Base-by-base conservation (phyloP, 53 echinoderm and acorn worm genomes). In the Astropecten irregularis region DNA sequence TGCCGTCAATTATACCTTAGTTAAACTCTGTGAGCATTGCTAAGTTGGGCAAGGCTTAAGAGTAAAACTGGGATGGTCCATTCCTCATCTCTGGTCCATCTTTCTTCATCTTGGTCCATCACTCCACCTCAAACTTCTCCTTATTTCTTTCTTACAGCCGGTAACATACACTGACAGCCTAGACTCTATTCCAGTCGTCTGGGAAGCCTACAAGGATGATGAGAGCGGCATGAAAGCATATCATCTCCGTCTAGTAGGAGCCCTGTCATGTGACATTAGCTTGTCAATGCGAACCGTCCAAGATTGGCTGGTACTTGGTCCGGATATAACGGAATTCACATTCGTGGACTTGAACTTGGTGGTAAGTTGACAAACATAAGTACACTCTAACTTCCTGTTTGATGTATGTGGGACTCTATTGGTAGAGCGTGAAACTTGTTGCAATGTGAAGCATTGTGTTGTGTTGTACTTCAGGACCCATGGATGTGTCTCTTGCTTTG, bases 141-240 rank as follows among this genome's bases (percentile, higher is more conserved):
- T n/a, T n/a, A n/a, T n/a, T 58, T 33, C 4, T 1, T 76, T 16
- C 9, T 28, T 25, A 4, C 55, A 84, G 84, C 46, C 61, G 14
- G 56, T 70, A 34, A 58, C 40, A 27, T 84, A 70, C 47, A 57
- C 84, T 0, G 84, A 69, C 44, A 59, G 59, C 26, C 4, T 30
- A 1, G 71, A 69, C 0, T 69, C 37, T 19, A 28, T 84, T 13
- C 25, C 71, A 0, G 33, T 84, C 22, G 20, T 22, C 8, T 84
- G 84, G 84, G 60, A 71, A 30, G 72, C 40, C 18, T 84, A 70
- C 58, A 25, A 28, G 11, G 84, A 84, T 33, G 53, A 56, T 15
- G 84, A 84, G 32, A 84, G 84, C 20, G 70, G 53, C n/a, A 30
- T 84, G 25, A 71, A 56, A 36, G 30, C 52, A 22, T 84, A 55